Evolutionary conservation across 2,113 vertebrate species (phyloP).

Genomic region (Chaenocephalus aceratus): DNA sequence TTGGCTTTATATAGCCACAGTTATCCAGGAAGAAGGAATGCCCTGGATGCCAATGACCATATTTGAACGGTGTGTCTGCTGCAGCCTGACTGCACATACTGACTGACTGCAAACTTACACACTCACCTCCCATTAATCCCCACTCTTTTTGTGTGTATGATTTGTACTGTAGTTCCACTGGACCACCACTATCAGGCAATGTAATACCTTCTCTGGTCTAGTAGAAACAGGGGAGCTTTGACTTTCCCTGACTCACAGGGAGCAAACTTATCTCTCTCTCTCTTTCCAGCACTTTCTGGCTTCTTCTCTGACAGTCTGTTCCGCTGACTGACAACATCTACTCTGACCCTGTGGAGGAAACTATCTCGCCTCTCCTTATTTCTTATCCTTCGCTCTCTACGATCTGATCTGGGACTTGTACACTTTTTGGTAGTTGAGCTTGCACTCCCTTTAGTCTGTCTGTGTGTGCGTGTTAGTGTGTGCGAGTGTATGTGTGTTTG

Average conservation of each 20-base stretch:
- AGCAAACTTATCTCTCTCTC: slow-evolving; percentile 67
- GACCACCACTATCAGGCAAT: slow-evolving; percentile 71
- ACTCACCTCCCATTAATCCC: slow-evolving; percentile 45
- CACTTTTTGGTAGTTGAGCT: slow-evolving; percentile 15
- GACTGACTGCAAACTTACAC: slow-evolving; percentile 45
- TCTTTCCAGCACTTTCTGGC: slow-evolving; percentile 76
- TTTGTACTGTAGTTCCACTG: slow-evolving; percentile 65
- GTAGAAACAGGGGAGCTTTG: slow-evolving; percentile 29
- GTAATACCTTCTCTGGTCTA: slow-evolving; percentile 61
- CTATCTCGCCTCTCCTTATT: slow-evolving; percentile 30
- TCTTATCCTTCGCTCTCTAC: slow-evolving; percentile 3
- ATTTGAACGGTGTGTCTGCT: slow-evolving; percentile 76
- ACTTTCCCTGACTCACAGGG: slow-evolving; percentile 61
- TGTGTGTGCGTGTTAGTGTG: slow-evolving; percentile 23
- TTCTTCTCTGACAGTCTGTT: slow-evolving; percentile 59
- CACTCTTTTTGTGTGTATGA: slow-evolving; percentile 12
- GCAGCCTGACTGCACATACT: slow-evolving; percentile 50
- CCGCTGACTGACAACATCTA: slow-evolving; percentile 72
- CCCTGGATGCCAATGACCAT: slow-evolving; percentile 79
- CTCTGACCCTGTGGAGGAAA: slow-evolving; percentile 52
- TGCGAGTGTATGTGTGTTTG: slow-evolving; percentile 39
- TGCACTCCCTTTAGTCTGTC: slow-evolving; percentile 27
- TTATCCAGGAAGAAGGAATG: slow-evolving; percentile 79
- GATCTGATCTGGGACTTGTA: slow-evolving; percentile 28
- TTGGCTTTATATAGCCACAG: slow-evolving; percentile 78